phyloP scores from a whole-genome alignment of 2,113 vertebrate genomes.

The Notarius quadriscutis region DNA sequence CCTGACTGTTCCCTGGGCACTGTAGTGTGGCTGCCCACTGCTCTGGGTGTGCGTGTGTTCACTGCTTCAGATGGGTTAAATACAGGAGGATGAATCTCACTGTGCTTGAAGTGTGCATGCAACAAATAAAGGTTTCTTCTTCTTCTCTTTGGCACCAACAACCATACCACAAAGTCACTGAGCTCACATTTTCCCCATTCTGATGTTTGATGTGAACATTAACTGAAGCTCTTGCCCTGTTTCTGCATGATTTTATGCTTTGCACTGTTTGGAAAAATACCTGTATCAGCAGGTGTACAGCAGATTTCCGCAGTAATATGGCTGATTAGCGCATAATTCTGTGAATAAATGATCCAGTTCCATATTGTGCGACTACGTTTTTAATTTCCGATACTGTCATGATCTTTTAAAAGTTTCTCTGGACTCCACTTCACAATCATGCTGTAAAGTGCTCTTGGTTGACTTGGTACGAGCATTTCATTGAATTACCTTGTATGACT shows the following conservation, averaged over 20 bases:
- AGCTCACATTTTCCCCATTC: background rate
- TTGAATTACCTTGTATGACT: slow-evolving; percentile 22
- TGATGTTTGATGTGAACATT: background rate
- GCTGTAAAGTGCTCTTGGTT: background rate
- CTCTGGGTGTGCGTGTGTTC: too few relatives aligned
- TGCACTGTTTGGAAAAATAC: background rate
- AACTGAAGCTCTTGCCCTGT: background rate
- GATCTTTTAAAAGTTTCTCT: background rate
- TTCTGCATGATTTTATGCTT: background rate
- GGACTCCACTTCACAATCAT: background rate
- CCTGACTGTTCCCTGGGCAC: too few relatives aligned
- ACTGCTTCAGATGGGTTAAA: too few relatives aligned
- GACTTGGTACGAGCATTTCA: slow-evolving; percentile 2
- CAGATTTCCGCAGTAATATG: background rate
- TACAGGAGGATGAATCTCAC: too few relatives aligned
- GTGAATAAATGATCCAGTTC: background rate
- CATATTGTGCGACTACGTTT: background rate
- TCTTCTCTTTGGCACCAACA: background rate
- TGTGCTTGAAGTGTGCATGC: too few relatives aligned
- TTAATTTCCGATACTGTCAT: slow-evolving; percentile 1
- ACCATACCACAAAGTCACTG: background rate
- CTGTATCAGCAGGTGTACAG: background rate
- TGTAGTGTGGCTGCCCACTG: too few relatives aligned
- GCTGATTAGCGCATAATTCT: background rate
- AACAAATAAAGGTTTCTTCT: too few relatives aligned